Percentiles rank a stretch among this genome's conserved stretches.
phyloP scores from a whole-genome alignment of 1,140 invertebrate species.

The Theocolax elegans region DNA sequence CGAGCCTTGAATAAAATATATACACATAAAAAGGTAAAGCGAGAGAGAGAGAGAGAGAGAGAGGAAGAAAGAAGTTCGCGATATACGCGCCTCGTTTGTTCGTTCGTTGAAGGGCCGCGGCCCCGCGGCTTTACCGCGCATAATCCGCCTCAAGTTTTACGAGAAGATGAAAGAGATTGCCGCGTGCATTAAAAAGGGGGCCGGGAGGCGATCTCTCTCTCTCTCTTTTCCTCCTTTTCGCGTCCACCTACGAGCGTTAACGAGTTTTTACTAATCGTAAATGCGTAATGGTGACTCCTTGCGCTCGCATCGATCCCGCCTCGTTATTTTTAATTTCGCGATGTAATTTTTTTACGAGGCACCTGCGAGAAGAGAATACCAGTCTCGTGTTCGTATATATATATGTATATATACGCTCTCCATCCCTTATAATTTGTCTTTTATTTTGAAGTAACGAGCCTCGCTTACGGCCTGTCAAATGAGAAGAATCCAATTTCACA shows the following conservation, averaged over 20 bases:
- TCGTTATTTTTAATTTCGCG: constrained; percentile 37
- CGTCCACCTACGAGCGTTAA: constrained; percentile 21
- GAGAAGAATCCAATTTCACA: too few relatives aligned
- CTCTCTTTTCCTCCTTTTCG: constrained; percentile 19
- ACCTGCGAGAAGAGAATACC: too few relatives aligned
- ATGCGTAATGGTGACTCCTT: not conserved
- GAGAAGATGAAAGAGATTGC: constrained; percentile 41
- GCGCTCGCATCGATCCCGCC: constrained; percentile 16
- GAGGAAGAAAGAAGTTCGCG: not conserved
- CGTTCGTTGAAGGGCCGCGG: not conserved
- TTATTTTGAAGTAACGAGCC: too few relatives aligned
- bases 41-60: not conserved
- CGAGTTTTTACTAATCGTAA: constrained; percentile 41
- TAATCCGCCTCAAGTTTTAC: constrained; percentile 36
- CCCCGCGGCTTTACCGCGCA: not conserved
- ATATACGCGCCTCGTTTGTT: constrained; percentile 20
- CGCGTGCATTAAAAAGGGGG: constrained; percentile 10
- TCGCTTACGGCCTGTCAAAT: too few relatives aligned
- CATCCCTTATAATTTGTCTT: too few relatives aligned
- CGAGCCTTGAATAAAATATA: constrained; percentile 35
- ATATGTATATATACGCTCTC: too few relatives aligned
- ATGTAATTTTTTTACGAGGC: constrained; percentile 4
- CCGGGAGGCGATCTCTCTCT: not conserved
- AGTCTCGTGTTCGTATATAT: too few relatives aligned
- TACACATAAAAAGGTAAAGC: not conserved